Percentiles rank a stretch among this genome's conserved stretches.
These are phyloP conservation scores for Stenchaetothrips biformis DNA, from an alignment of 2,888 invertebrate genomes.

Conservation along the genomic window DNA sequence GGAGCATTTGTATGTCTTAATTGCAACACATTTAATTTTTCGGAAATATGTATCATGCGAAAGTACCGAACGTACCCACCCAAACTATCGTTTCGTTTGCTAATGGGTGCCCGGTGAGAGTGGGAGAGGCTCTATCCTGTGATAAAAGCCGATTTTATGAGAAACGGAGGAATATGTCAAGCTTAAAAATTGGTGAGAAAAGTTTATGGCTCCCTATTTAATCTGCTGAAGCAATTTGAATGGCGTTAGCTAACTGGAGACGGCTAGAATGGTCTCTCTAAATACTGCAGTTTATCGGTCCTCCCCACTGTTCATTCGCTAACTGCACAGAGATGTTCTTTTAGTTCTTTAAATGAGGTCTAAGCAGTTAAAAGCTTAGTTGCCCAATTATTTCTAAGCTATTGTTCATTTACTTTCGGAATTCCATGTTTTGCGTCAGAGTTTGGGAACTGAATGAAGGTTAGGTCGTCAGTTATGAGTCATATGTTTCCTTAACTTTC, in stretches of 20 bases:
- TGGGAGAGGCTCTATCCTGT: slow-evolving; percentile 35
- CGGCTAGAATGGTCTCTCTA: no score
- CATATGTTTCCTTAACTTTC: not conserved
- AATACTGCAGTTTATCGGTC: no score
- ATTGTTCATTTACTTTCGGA: not conserved
- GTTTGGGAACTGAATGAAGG: not conserved
- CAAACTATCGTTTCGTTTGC: slow-evolving; percentile 9
- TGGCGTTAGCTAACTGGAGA: no score
- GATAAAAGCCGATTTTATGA: slow-evolving; percentile 36
- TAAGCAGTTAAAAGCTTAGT: not conserved
- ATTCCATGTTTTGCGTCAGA: not conserved
- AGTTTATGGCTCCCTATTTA: not conserved
- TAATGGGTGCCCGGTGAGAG: slow-evolving; percentile 38
- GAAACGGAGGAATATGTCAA: slow-evolving; percentile 40
- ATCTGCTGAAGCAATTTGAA: no score
- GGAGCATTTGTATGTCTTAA: not conserved
- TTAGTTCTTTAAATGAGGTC: not conserved
- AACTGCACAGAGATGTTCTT: slow-evolving; percentile 26
- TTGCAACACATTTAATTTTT: not conserved
- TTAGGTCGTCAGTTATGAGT: slow-evolving; percentile 8
- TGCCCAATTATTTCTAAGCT: not conserved
- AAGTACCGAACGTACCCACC: not conserved
- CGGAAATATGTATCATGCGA: not conserved
- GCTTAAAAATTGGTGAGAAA: slow-evolving; percentile 41
- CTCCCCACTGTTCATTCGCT: not conserved